Base-by-base conservation (phyloP, 30 jellyfish, hydroid and myxozoan species). In the Sanderia malayensis region DNA sequence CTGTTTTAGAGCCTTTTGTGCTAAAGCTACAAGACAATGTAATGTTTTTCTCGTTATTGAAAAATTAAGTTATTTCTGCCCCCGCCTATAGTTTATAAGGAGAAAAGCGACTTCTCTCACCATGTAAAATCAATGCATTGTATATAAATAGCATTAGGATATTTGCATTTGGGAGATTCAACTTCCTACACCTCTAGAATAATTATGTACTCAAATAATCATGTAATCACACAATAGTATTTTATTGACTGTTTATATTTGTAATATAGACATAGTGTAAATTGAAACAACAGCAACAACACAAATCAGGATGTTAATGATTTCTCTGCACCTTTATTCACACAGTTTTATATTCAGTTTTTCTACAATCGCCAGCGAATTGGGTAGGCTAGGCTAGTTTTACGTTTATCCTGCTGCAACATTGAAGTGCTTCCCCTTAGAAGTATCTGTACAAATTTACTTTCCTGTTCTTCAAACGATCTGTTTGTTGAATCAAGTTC, bases 1-100 rank as follows among this genome's bases (percentile, higher is more conserved):
- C 64, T 49, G 64, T 49, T 49, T 19, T 49, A 15, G 27, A 49
- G 64, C 64, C 64, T 49, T 19, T 49, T 49, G 27, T 49, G 64
- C 64, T 49, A 9, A 49, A 49, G 64, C 64, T 49, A 19, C 64
- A 19, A 9, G 15, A 19, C 7, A 9, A 4, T 49, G 64, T 49
- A 19, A 2, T 49, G 27, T 15, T 18, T 4, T 18, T 19, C 64
- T 49, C 15, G 64, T 19, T 37, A 37, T 13, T 37, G 52, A 19
- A 41, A 41, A 41, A 49, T 49, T 49, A 49, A 49, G 64, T 49
- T 49, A 49, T 49, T 49, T 24, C 64, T 19, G 18, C 11, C 27
- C 27, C 64, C 8, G 15, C 55, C 55, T 41, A 41, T 8, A 8
- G 15, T 41, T 6, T 15, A 41, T 41, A 6, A 37, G 52, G 6